phyloP scores from a whole-genome alignment of 35 echinoderm and acorn worm genomes.

The Ophiothrix spiculata region DNA sequence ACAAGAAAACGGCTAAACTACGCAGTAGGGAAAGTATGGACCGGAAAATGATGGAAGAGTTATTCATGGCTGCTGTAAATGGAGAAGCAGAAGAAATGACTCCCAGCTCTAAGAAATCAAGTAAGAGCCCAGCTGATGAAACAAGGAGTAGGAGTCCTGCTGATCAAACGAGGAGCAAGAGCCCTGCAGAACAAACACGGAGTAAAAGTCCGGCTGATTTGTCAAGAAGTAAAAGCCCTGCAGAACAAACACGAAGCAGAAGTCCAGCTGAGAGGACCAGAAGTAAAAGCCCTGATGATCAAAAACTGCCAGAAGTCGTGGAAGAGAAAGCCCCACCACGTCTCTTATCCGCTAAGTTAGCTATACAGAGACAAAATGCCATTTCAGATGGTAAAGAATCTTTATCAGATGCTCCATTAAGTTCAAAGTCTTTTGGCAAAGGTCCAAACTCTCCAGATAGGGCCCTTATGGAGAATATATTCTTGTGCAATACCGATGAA shows the following conservation, averaged over 20 bases:
- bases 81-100: background rate
- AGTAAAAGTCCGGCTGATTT: too few relatives aligned
- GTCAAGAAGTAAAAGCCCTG: too few relatives aligned
- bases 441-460: background rate
- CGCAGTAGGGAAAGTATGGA: constrained; percentile 12
- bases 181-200: too few relatives aligned
- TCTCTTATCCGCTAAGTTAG: background rate
- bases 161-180: too few relatives aligned
- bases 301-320: background rate
- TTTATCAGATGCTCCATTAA: background rate
- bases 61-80: constrained; percentile 48
- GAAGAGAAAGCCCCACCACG: background rate
- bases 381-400: background rate
- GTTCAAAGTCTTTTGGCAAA: background rate
- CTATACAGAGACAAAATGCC: background rate
- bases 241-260: background rate
- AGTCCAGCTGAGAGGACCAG: background rate
- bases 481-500: constrained; percentile 5
- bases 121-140: too few relatives aligned
- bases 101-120: background rate
- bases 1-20: background rate
- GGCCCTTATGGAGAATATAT: background rate
- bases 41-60: constrained; percentile 69
- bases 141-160: too few relatives aligned
- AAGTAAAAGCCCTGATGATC: background rate